Base-by-base conservation (phyloP, 2,888 invertebrate genomes). In the Cheilosia vernalis region DNA sequence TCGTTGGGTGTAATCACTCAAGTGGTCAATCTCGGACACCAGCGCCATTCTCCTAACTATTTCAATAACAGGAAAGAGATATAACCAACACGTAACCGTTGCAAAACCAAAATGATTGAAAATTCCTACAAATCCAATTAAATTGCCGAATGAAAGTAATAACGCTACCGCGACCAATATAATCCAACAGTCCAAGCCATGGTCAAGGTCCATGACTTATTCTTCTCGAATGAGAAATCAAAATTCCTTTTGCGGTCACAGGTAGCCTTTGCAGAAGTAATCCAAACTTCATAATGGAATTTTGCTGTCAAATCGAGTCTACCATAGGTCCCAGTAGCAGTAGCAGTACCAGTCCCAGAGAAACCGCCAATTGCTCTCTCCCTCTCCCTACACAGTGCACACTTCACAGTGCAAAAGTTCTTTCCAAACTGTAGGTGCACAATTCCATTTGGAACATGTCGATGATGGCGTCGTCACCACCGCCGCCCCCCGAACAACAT, bases 221-320 rank as follows among this genome's bases (percentile, higher is more conserved):
- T 47, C 42, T 13, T 42, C 33, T 33, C 33, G 6, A 80, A 58
- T 44, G 72, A 72, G 66, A 85, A 77, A 85, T 81, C 70, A 72
- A 56, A 81, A 85, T 85, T 81, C 81, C 61, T 44, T 58, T 58
- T 85, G 85, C 55, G 85, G 85, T 85, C 77, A 67, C 85, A 51
- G 55, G 60, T 67, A 72, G 60, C 53, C 58, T 40, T 40, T 15
- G 37, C 81, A 73, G 81, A 85, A 77, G 81, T 85, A 85, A 85
- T 85, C 85, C 77, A 85, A 85, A 66, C 76, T 81, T 85, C 72
- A 58, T 81, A 85, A 85, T 85, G 85, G 85, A 81, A 81, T 81
- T 81, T 72, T 61, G 53, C 72, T 81, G 85, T 85, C 85, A 77
- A 81, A 85, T 72, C 55, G 24, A 67, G 61, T 66, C 42, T 21